A percentile compares a stretch with the other conserved stretches of the same genome.
phyloP scores from a whole-genome alignment of 2,797 vertebrate genomes.

The Sorex maritimensis region DNA sequence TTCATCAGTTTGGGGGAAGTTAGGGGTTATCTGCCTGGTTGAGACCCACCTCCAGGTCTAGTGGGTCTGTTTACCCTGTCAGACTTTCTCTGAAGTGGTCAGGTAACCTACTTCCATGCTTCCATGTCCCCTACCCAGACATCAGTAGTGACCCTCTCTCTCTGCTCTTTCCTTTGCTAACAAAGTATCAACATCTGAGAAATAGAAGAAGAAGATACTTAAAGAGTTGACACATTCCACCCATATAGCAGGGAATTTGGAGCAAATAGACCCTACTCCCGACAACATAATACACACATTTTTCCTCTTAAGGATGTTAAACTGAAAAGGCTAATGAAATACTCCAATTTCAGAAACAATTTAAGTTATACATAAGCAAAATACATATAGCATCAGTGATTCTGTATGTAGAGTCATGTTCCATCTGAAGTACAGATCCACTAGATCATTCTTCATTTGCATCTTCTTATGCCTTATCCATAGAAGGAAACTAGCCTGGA shows the following conservation, averaged over 20 bases:
- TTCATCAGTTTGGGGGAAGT: background rate
- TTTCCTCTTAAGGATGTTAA: conserved; percentile 64
- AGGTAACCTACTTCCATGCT: background rate
- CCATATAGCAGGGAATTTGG: conserved; percentile 26
- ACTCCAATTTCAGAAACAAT: background rate
- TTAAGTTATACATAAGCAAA: background rate
- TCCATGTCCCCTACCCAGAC: background rate
- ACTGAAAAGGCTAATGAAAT: background rate
- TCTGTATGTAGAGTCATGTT: background rate
- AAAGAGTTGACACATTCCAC: conserved; percentile 62
- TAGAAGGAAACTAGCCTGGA: background rate
- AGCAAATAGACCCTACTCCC: conserved; percentile 43
- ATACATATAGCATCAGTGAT: background rate
- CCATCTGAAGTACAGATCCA: background rate
- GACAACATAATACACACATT: background rate
- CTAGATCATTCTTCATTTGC: background rate
- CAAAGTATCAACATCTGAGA: too few relatives aligned
- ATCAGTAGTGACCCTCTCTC: background rate
- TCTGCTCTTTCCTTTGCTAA: background rate
- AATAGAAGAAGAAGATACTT: too few relatives aligned
- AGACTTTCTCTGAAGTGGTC: background rate
- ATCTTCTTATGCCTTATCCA: background rate
- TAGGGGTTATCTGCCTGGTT: background rate
- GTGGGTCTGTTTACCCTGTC: background rate
- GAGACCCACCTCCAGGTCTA: background rate